Percentiles rank a stretch among this genome's conserved stretches.
Evolutionary conservation across 2,888 invertebrate species (phyloP).

Genomic region (Noctua janthe): DNA sequence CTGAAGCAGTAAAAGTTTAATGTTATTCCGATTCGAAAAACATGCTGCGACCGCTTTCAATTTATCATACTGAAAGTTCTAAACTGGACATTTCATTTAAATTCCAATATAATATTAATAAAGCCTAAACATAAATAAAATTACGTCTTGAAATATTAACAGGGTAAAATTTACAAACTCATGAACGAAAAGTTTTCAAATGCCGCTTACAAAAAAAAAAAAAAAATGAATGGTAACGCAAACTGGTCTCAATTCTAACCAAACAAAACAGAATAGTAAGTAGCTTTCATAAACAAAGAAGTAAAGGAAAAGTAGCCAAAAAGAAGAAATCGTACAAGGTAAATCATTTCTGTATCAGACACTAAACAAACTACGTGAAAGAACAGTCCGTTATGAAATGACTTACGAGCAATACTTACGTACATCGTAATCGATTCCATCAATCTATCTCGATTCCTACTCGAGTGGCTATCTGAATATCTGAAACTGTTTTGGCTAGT

Average conservation of each 20-base stretch:
- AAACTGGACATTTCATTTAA: conserved; percentile 1
- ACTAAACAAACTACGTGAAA: conserved; percentile 12
- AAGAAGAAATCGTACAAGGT: conserved; percentile 23
- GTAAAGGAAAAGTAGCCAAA: conserved; percentile 1
- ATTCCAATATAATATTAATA: conserved; percentile 6
- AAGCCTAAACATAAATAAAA: background rate
- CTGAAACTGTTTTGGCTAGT: conserved; percentile 19
- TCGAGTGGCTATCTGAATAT: conserved; percentile 51
- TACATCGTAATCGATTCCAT: conserved; percentile 59
- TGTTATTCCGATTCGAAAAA: conserved; percentile 25
- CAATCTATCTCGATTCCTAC: conserved; percentile 66
- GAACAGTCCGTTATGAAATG: conserved; percentile 29
- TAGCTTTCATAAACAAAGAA: background rate
- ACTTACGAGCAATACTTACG: conserved; percentile 36
- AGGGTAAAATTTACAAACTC: background rate
- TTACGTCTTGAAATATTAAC: conserved; percentile 1
- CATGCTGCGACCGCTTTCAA: conserved; percentile 16
- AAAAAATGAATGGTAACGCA: conserved; percentile 15
- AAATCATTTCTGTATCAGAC: conserved; percentile 21
- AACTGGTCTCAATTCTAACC: conserved; percentile 10
- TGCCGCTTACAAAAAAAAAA: background rate
- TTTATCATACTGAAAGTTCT: conserved; percentile 7
- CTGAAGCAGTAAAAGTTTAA: conserved; percentile 42
- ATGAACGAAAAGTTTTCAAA: background rate
- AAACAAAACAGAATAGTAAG: conserved; percentile 16